Conservation (phyloP, 2,113 vertebrate genomes). For the Zosterops pallidus region DNA sequence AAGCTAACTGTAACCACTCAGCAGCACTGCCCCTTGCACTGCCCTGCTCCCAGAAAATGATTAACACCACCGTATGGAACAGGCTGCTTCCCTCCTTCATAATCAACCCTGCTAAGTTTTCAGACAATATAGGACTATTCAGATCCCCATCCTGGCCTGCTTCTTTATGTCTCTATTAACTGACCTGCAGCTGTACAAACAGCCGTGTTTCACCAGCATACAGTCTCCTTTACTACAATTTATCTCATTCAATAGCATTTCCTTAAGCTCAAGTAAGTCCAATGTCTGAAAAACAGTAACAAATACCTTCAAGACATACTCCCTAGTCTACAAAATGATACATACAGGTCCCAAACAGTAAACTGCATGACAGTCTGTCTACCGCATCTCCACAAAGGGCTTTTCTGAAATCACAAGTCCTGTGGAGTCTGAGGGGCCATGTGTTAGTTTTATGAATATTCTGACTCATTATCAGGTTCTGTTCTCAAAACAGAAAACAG, state of each 20-base stretch:
- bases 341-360: neutral
- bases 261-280: neutral
- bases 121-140: slow-evolving; percentile 53
- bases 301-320: neutral
- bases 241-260: neutral
- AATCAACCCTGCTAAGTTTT: neutral
- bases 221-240: neutral
- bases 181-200: slow-evolving; percentile 59
- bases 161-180: slow-evolving; percentile 43
- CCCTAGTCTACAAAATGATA: neutral
- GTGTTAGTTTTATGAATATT: slow-evolving; percentile 38
- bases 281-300: neutral
- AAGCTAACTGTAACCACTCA: neutral
- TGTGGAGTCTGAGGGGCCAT: neutral
- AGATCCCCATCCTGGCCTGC: neutral
- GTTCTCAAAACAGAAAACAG: slow-evolving; percentile 2
- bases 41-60: neutral
- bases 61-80: neutral
- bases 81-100: neutral
- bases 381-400: neutral
- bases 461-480: slow-evolving; percentile 14
- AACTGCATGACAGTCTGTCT: neutral
- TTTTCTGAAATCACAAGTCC: neutral
- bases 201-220: slow-evolving; percentile 19
- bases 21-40: neutral